Conservation (phyloP, 1,140 invertebrate species). For the Ruditapes philippinarum region DNA sequence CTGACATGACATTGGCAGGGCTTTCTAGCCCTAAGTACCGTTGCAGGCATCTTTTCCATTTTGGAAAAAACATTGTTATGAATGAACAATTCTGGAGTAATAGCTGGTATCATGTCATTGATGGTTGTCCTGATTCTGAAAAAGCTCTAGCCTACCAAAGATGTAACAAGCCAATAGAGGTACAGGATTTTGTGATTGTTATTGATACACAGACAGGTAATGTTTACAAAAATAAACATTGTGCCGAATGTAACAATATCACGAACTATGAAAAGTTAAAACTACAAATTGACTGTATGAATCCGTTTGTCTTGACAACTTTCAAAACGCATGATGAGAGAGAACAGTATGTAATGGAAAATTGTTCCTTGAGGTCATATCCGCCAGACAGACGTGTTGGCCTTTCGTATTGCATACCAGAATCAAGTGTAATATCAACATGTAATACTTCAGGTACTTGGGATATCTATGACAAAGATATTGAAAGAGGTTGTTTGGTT, state of each 20-base stretch:
- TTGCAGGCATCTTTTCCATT: background rate
- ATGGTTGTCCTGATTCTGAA: background rate
- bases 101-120: background rate
- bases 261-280: background rate
- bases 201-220: background rate
- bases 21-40: background rate
- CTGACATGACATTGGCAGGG: background rate
- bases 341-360: background rate
- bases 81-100: no score
- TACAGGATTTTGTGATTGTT: background rate
- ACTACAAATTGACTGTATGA: background rate
- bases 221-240: conserved; percentile 1
- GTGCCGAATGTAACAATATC: background rate
- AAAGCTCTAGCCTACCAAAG: background rate
- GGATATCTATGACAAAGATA: background rate
- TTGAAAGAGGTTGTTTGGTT: background rate
- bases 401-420: background rate
- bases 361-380: background rate
- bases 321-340: background rate
- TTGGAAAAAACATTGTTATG: background rate
- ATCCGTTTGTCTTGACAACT: background rate
- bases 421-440: background rate
- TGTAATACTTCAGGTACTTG: background rate
- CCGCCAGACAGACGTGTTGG: background rate
- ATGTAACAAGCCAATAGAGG: background rate